phyloP scores from a whole-genome alignment of 2,113 vertebrate genomes.

The Herpailurus yagouaroundi region DNA sequence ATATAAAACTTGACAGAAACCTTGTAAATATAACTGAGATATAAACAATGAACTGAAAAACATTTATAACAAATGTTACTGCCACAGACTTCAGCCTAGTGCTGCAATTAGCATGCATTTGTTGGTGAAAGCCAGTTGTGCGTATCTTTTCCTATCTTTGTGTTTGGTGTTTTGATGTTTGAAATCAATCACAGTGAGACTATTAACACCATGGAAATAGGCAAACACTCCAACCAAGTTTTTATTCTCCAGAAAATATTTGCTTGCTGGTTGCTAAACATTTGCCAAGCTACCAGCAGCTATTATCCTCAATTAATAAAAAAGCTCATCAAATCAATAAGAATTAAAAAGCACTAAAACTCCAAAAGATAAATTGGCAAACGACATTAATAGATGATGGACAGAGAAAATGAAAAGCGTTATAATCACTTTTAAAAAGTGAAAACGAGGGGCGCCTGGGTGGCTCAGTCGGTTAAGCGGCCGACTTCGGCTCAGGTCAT shows the following conservation, averaged over 20 bases:
- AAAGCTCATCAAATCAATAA: neutral
- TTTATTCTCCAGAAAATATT: neutral
- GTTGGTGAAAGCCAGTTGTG: rapidly evolving
- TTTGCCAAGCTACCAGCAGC: neutral
- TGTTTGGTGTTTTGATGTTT: neutral
- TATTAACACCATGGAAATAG: neutral
- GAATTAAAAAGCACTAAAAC: conserved; percentile 39
- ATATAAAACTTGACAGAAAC: neutral
- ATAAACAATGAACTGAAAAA: neutral
- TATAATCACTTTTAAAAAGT: neutral
- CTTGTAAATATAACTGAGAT: conserved; percentile 26
- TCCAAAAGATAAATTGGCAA: neutral
- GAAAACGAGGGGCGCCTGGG: neutral
- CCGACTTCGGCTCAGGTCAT: too few species aligned
- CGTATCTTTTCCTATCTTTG: neutral
- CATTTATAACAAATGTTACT: neutral
- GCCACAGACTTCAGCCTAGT: neutral
- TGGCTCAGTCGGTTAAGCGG: too few species aligned
- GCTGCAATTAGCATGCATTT: neutral
- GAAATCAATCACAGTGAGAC: neutral
- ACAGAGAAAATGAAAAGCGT: conserved; percentile 28
- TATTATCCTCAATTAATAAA: conserved; percentile 17
- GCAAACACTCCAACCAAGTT: neutral
- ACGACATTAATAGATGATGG: neutral
- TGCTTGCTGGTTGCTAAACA: neutral